phyloP scores from a whole-genome alignment of 2,797 vertebrate species.

The Enteromius viviparus region DNA sequence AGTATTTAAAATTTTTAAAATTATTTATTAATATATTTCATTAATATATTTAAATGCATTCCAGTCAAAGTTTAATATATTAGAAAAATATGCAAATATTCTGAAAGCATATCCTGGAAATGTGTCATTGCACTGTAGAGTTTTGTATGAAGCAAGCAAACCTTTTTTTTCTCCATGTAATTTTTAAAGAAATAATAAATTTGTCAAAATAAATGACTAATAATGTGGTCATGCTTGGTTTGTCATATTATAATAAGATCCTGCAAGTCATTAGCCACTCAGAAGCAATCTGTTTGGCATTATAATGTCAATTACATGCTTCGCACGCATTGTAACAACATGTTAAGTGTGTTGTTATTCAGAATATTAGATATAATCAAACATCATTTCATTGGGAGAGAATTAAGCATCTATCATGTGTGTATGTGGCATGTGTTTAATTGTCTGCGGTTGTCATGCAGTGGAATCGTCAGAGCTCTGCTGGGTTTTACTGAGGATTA shows the following conservation, averaged over 20 bases:
- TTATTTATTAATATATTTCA: slow-evolving; percentile 55
- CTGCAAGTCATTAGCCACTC: slow-evolving; percentile 10
- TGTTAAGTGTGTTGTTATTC: not conserved
- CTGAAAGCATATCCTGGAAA: slow-evolving; percentile 9
- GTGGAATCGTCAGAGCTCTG: slow-evolving; percentile 19
- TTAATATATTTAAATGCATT: slow-evolving; percentile 54
- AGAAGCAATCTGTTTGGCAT: not conserved
- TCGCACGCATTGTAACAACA: not conserved
- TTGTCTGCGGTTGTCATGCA: slow-evolving; percentile 13
- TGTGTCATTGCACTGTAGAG: slow-evolving; percentile 56
- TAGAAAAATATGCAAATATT: slow-evolving; percentile 50
- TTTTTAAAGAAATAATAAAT: slow-evolving; percentile 8
- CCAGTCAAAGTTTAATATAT: slow-evolving; percentile 69
- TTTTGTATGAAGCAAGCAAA: slow-evolving; percentile 29
- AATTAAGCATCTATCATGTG: slow-evolving; percentile 4
- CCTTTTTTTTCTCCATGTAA: not conserved
- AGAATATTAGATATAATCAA: slow-evolving; percentile 7
- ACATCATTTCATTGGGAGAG: not conserved
- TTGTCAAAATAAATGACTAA: slow-evolving; percentile 31
- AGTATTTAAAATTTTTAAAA: slow-evolving; percentile 12
- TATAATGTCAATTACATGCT: slow-evolving; percentile 1
- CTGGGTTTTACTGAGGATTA: slow-evolving; percentile 54
- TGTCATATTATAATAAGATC: slow-evolving; percentile 3
- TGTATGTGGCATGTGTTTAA: slow-evolving; percentile 40
- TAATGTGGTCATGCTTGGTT: slow-evolving; percentile 23